These are phyloP conservation scores for Drosophila yooni DNA, from an alignment of 2,888 invertebrate genomes.

Conservation along the genomic window DNA sequence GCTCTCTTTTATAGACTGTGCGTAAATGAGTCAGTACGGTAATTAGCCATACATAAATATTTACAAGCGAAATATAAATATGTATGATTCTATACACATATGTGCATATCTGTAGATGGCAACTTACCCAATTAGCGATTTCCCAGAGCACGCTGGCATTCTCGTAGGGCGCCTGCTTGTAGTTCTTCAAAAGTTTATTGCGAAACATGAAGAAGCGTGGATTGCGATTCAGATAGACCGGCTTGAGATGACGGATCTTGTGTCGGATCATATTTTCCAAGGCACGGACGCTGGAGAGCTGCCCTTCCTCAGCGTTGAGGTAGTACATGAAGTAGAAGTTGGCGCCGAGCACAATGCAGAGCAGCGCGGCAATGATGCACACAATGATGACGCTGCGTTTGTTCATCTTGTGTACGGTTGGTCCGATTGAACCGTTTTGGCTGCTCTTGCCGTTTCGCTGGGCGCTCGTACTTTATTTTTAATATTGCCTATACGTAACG, in stretches of 20 bases:
- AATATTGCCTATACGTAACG: conserved; percentile 66
- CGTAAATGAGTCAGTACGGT: conserved; percentile 3
- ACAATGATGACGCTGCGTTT: conserved; percentile 82
- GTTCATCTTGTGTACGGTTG: conserved; percentile 65
- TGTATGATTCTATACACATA: not conserved
- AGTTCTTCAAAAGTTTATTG: conserved; percentile 83
- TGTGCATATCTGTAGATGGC: not conserved
- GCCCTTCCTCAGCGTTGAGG: conserved; percentile 83
- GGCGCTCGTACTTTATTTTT: conserved; percentile 74
- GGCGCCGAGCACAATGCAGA: conserved; percentile 79
- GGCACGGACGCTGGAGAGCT: conserved; percentile 85
- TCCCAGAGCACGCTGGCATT: conserved; percentile 86
- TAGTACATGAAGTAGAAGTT: conserved; percentile 85
- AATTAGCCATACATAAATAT: not conserved
- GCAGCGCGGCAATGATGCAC: conserved; percentile 77
- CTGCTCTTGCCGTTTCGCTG: conserved; percentile 47
- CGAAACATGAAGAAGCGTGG: conserved; percentile 85
- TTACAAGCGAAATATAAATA: not conserved
- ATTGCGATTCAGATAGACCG: conserved; percentile 84
- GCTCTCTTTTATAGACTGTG: not conserved
- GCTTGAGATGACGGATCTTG: conserved; percentile 83
- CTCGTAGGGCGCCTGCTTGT: conserved; percentile 83
- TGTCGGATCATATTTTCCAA: conserved; percentile 83
- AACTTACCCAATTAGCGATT: conserved; percentile 85
- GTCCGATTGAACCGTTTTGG: conserved; percentile 39